These are phyloP conservation scores for Lamellibrachia columna DNA, from an alignment of 2,888 invertebrate species.

Conservation along the genomic window DNA sequence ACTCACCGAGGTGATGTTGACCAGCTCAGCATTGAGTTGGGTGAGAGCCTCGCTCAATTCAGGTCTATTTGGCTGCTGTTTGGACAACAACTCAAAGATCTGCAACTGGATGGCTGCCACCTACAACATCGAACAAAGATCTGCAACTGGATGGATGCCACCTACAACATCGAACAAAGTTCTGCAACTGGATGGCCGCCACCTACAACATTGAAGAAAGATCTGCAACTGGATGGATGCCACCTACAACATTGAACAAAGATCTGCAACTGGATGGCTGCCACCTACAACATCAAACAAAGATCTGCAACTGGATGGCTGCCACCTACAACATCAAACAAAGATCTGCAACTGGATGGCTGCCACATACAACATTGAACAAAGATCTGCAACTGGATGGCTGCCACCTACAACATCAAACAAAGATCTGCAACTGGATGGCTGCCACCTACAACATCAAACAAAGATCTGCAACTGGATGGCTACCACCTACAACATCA, in stretches of 20 bases:
- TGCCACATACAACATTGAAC: background rate
- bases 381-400: background rate
- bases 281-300: background rate
- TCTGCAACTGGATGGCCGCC: background rate
- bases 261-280: background rate
- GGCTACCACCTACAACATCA: background rate
- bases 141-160: background rate
- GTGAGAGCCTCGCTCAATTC: constrained; percentile 71
- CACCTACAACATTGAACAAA: background rate
- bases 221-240: background rate
- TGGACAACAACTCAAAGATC: constrained; percentile 76
- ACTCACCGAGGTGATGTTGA: constrained; percentile 84
- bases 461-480: background rate
- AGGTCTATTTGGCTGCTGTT: constrained; percentile 62
- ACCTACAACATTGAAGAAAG: background rate
- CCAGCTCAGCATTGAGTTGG: constrained; percentile 81
- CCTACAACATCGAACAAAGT: background rate
- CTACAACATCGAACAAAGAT: constrained; percentile 42
- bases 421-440: no score
- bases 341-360: background rate
- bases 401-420: background rate
- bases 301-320: background rate
- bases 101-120: constrained; percentile 67
- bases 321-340: background rate
- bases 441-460: background rate